A percentile compares a stretch with the other conserved stretches of the same genome.
phyloP scores from a whole-genome alignment of 2,797 vertebrate species.

The Echeneis naucrates region DNA sequence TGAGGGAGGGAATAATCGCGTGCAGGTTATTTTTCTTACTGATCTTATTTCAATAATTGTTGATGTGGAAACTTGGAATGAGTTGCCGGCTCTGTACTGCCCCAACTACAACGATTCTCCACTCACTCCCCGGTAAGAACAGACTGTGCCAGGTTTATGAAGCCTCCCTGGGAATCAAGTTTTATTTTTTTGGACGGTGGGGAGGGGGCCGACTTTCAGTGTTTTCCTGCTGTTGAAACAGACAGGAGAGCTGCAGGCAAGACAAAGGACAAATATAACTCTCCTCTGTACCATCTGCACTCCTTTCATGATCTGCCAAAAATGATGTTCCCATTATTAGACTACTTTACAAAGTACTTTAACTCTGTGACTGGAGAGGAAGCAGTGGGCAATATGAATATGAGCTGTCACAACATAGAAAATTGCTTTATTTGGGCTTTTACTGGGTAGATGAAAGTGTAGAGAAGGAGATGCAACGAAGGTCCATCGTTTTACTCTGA shows the following conservation, averaged over 20 bases:
- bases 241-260: constrained; percentile 53
- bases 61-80: constrained; percentile 54
- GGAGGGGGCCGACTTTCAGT: constrained; percentile 39
- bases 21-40: constrained; percentile 52
- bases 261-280: constrained; percentile 59
- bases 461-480: background rate
- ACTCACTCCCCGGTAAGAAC: constrained; percentile 12
- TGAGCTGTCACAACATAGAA: constrained; percentile 21
- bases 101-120: background rate
- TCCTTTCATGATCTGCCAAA: constrained; percentile 48
- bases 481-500: background rate
- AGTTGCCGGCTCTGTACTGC: constrained; percentile 27
- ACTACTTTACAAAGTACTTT: constrained; percentile 34
- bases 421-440: background rate
- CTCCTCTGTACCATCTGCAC: constrained; percentile 59
- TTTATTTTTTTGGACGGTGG: background rate
- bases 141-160: constrained; percentile 47
- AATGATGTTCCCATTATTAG: constrained; percentile 41
- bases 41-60: constrained; percentile 68
- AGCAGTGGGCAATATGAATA: constrained; percentile 1
- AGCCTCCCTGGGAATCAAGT: constrained; percentile 58
- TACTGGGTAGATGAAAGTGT: background rate
- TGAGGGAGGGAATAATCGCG: constrained; percentile 40
- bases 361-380: constrained; percentile 6
- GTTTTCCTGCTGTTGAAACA: constrained; percentile 46